Conservation (phyloP, 2,888 invertebrate genomes). For the Rhingia rostrata region DNA sequence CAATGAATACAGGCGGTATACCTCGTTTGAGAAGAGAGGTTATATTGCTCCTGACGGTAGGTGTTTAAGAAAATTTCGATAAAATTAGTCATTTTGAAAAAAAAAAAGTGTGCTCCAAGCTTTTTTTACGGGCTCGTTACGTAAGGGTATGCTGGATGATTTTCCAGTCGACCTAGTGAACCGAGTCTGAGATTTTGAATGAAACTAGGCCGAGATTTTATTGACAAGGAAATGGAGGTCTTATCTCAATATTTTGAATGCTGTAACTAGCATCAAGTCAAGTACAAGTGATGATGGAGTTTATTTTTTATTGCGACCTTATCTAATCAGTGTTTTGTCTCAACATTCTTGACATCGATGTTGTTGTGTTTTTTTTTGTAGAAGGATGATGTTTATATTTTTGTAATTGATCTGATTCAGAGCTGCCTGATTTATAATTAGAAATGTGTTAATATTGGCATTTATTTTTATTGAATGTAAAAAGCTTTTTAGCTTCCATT, state of each 20-base stretch:
- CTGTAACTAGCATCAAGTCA: conserved; percentile 5
- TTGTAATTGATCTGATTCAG: conserved; percentile 49
- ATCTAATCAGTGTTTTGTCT: conserved; percentile 55
- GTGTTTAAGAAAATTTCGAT: conserved; percentile 68
- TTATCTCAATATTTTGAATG: conserved; percentile 20
- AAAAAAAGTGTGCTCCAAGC: conserved; percentile 3
- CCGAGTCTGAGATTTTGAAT: neutral
- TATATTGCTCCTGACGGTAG: conserved; percentile 75
- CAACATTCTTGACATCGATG: neutral
- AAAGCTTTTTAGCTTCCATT: conserved; percentile 6
- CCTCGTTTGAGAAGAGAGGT: conserved; percentile 80
- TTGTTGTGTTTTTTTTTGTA: neutral
- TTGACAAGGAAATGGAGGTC: neutral
- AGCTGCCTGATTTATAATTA: conserved; percentile 12
- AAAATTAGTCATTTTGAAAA: conserved; percentile 36
- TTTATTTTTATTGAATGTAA: neutral
- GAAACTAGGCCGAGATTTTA: neutral
- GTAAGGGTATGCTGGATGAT: conserved; percentile 41
- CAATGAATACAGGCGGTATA: conserved; percentile 79
- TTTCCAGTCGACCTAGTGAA: neutral
- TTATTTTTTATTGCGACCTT: neutral
- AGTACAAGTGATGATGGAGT: conserved; percentile 10
- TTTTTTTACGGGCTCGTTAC: conserved; percentile 51
- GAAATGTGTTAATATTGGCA: conserved; percentile 9
- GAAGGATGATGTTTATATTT: conserved; percentile 25